Evolutionary conservation across 2,797 vertebrate species (phyloP).

Genomic region (Luscinia megarhynchos): DNA sequence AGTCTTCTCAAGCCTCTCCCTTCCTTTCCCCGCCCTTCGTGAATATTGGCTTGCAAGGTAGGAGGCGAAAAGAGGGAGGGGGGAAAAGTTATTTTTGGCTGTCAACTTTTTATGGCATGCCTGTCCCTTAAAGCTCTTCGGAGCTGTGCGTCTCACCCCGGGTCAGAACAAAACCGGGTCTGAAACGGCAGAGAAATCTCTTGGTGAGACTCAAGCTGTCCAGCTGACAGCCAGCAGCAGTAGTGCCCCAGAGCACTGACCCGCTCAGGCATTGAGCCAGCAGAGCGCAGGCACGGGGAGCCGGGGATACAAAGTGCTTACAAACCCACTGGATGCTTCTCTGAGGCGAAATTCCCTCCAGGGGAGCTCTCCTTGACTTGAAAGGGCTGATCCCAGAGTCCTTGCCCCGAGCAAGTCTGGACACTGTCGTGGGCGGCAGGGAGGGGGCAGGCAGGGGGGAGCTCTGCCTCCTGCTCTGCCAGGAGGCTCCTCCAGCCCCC

Average conservation of each 20-base stretch:
- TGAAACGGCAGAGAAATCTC: neutral
- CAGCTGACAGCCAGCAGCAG: neutral
- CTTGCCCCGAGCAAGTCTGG: neutral
- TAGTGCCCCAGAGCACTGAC: neutral
- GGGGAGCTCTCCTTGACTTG: neutral
- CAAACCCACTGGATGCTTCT: neutral
- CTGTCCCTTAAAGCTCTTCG: neutral
- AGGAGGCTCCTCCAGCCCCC: neutral
- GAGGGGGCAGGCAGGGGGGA: neutral
- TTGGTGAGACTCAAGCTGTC: neutral
- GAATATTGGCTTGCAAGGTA: neutral
- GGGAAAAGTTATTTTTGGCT: constrained; percentile 1
- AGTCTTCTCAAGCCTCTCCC: neutral
- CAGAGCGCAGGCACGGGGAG: neutral
- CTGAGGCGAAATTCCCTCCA: neutral
- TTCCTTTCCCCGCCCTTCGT: neutral
- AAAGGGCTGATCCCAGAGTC: neutral
- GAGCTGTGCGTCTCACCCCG: neutral
- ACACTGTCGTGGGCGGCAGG: neutral
- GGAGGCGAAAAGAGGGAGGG: neutral
- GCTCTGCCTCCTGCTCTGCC: neutral
- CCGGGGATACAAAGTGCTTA: neutral
- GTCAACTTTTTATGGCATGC: neutral
- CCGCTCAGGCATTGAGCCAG: rapidly evolving
- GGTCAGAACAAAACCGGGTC: neutral